Evolutionary conservation across 2,888 invertebrate genomes (phyloP).

Genomic region (Agrochola litura): DNA sequence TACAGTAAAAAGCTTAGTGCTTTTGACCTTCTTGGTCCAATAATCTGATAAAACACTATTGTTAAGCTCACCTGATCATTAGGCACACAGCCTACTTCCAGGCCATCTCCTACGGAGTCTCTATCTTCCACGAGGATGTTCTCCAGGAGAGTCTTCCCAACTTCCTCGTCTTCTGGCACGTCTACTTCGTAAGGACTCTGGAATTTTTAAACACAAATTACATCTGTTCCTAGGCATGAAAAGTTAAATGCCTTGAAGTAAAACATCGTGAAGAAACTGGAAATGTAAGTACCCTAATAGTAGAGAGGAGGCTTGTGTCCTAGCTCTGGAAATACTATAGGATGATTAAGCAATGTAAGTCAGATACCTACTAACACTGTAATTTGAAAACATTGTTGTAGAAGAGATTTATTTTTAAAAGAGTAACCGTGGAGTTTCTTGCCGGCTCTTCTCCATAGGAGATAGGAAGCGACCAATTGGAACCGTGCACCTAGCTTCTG

Average conservation of each 20-base stretch:
- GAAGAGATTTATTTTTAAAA: too few relatives aligned
- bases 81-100: constrained; percentile 93
- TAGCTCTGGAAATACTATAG: not conserved
- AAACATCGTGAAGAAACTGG: not conserved
- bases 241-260: not conserved
- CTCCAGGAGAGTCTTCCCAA: constrained; percentile 93
- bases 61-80: constrained; percentile 81
- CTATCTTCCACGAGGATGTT: constrained; percentile 94
- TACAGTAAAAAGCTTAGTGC: too few relatives aligned
- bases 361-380: not conserved
- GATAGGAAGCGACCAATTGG: too few relatives aligned
- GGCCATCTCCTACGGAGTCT: constrained; percentile 95
- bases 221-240: not conserved
- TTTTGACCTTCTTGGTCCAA: not conserved
- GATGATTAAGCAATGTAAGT: not conserved
- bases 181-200: constrained; percentile 95
- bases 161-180: constrained; percentile 94
- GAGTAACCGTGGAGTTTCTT: too few relatives aligned
- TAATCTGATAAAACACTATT: not conserved
- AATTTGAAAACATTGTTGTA: too few relatives aligned
- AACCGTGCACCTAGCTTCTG: too few relatives aligned
- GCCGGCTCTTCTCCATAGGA: too few relatives aligned
- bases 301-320: not conserved
- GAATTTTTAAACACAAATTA: constrained; percentile 60
- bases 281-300: too few relatives aligned